These are phyloP conservation scores for Zaprionus capensis DNA, from an alignment of 1,140 invertebrate species.

Conservation along the genomic window DNA sequence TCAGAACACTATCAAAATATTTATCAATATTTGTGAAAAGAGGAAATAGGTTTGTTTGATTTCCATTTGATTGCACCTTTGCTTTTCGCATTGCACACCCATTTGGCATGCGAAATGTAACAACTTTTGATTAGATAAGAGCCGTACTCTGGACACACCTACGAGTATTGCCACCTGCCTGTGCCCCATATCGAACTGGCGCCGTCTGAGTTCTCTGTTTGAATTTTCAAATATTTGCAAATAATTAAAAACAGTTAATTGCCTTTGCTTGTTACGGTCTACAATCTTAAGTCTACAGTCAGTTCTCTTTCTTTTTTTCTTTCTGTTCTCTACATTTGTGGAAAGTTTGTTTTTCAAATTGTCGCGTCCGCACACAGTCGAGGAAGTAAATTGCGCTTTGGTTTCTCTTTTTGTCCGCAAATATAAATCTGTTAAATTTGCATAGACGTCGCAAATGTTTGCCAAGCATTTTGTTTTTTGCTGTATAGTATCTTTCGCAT, in stretches of 20 bases:
- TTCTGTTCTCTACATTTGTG: constrained; percentile 37
- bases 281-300: constrained; percentile 27
- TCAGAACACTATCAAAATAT: neutral
- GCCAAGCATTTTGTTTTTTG: constrained; percentile 33
- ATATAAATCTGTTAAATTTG: constrained; percentile 63
- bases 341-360: constrained; percentile 58
- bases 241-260: constrained; percentile 73
- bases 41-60: neutral
- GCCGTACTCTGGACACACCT: constrained; percentile 26
- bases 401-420: constrained; percentile 29
- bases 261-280: constrained; percentile 61
- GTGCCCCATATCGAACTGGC: constrained; percentile 16
- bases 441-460: constrained; percentile 62
- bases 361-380: constrained; percentile 39
- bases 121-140: constrained; percentile 61
- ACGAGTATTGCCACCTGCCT: constrained; percentile 24
- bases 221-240: constrained; percentile 65
- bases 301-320: constrained; percentile 1
- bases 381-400: constrained; percentile 36
- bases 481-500: constrained; percentile 25
- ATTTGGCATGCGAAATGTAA: constrained; percentile 48
- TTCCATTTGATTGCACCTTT: constrained; percentile 1
- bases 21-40: neutral
- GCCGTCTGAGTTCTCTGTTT: constrained; percentile 11
- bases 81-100: constrained; percentile 35